Evolutionary conservation across 2,797 vertebrate genomes (phyloP), one percentile per base, ranked within the genome.

Genomic region (Sebastes ruberrimus): DNA sequence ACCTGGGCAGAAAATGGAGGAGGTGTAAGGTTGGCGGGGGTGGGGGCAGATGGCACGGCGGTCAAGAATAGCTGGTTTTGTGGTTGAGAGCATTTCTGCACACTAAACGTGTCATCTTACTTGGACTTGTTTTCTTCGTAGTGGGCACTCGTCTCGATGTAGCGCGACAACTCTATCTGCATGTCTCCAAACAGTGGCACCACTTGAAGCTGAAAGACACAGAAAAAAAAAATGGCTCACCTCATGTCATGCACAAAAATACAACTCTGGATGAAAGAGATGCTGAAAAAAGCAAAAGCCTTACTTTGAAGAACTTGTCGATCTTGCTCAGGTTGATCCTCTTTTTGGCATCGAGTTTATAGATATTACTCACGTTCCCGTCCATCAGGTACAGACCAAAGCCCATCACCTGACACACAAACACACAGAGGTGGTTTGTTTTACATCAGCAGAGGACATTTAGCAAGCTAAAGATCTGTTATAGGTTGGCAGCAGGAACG

Each of bases 101-200:
- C 56, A 61, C 10, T 0, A 16, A 5, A 14, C 6, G n/a, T 5
- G 13, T 38, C 49, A 3, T 65, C 90, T 92, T 94, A 99, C 99
- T 98, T 97, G 84, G 98, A 99, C 80, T 99, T 99, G 91, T 99
- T 99, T 86, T 99, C 99, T 81, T 99, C 99, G 0, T 98, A 99
- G 94, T 99, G 98, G 67, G 98, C 97, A 2, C 99, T 99, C 74
- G 97, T 99, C 94, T 99, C 99, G 84, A 99, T 98, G 89, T 99
- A 99, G 88, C 99, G 97, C 2, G 98, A 97, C 93, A 99, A 93
- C 92, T 99, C 99, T 60, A 99, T 99, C 83, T 99, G 99, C 99
- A 99, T 99, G 91, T 99, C 99, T 71, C 99, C 99, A 42, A 99
- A 99, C 1, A 99, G 94, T 0, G 99, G 99, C 67, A 99, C 99